Evolutionary conservation across 2,888 invertebrate species (phyloP).

Genomic region (Apantesis nais): DNA sequence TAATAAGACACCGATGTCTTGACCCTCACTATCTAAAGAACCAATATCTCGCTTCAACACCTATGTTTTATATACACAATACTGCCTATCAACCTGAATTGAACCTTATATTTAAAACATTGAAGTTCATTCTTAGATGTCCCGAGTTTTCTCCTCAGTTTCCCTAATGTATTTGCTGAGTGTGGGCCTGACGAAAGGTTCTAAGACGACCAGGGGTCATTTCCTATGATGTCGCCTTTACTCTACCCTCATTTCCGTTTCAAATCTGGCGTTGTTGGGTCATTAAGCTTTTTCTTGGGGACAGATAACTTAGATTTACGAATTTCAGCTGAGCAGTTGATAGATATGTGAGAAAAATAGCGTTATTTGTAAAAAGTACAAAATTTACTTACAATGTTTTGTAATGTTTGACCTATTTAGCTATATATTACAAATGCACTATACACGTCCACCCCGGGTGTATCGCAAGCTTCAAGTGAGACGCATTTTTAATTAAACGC

Average conservation of each 20-base stretch:
- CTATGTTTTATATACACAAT: constrained; percentile 49
- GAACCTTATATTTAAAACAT: constrained; percentile 16
- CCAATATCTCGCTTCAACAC: constrained; percentile 51
- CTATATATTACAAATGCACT: constrained; percentile 45
- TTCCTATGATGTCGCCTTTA: constrained; percentile 68
- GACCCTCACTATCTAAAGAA: constrained; percentile 51
- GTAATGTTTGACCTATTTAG: constrained; percentile 46
- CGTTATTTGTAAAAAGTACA: neutral
- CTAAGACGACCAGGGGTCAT: constrained; percentile 61
- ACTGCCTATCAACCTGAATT: constrained; percentile 19
- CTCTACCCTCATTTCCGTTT: constrained; percentile 66
- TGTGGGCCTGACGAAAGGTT: constrained; percentile 55
- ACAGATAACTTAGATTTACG: too few relatives aligned
- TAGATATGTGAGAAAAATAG: neutral
- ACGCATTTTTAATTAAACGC: constrained; percentile 83
- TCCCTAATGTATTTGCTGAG: constrained; percentile 60
- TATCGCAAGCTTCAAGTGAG: constrained; percentile 73
- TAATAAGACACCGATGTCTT: constrained; percentile 45
- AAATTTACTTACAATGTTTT: constrained; percentile 7
- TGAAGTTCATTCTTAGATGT: constrained; percentile 22
- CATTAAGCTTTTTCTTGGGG: constrained; percentile 47
- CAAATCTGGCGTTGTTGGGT: constrained; percentile 55
- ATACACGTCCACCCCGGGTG: constrained; percentile 59
- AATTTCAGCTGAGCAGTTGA: neutral
- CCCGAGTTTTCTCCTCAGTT: constrained; percentile 43